Evolutionary conservation across 2,113 vertebrate genomes (phyloP).

Genomic region (Gymnobelideus leadbeateri): DNA sequence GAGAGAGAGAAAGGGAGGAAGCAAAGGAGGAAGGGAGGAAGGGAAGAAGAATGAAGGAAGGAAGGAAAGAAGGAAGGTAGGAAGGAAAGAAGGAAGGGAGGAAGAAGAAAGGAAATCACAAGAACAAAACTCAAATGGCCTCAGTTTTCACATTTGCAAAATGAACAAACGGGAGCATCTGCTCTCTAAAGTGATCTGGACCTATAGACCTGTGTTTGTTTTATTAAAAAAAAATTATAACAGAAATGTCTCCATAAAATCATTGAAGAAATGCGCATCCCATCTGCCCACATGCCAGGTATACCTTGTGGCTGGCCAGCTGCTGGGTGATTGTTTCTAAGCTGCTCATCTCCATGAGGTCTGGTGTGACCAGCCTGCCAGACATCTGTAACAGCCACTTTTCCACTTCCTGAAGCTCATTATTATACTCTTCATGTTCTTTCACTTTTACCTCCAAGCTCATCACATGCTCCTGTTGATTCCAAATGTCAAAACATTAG

Average conservation of each 20-base stretch:
- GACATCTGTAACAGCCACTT: constrained; percentile 98
- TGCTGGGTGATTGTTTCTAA: constrained; percentile 96
- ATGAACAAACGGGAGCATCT: neutral
- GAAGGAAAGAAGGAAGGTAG: no score
- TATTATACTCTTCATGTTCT: constrained; percentile 95
- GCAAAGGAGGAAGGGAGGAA: no score
- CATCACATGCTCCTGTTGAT: constrained; percentile 86
- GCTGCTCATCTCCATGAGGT: constrained; percentile 88
- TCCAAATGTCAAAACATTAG: constrained; percentile 33
- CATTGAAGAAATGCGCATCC: neutral
- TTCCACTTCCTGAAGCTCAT: constrained; percentile 94
- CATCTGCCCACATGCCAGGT: neutral
- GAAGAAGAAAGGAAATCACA: no score
- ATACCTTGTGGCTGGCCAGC: constrained; percentile 95
- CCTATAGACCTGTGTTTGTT: neutral
- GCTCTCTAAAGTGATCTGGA: neutral
- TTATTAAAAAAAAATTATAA: neutral
- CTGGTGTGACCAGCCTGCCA: constrained; percentile 92
- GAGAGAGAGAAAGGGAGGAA: no score
- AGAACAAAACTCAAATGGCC: neutral
- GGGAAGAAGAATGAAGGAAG: no score
- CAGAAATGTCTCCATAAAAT: neutral
- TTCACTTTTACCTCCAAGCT: constrained; percentile 90
- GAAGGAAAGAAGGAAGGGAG: no score
- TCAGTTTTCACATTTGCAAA: neutral